Evolutionary conservation across 1,140 invertebrate species (phyloP).

Genomic region (Pissodes strobi): DNA sequence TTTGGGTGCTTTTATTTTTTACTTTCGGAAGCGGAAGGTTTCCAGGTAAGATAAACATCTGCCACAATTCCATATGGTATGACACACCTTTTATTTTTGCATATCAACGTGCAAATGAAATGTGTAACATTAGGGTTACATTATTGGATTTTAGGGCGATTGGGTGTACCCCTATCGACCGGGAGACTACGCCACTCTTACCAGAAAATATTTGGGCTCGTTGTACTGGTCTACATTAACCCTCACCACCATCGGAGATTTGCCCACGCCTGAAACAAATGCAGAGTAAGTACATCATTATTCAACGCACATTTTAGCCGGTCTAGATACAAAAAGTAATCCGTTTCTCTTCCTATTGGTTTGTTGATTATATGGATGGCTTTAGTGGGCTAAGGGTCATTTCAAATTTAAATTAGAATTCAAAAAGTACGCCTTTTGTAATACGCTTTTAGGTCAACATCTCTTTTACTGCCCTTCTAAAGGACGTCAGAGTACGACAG

Average conservation of each 20-base stretch:
- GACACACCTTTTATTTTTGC: background rate
- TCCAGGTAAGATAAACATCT: conserved; percentile 64
- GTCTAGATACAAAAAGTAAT: too few relatives aligned
- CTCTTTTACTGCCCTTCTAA: too few relatives aligned
- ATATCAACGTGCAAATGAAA: background rate
- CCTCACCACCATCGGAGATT: conserved; percentile 93
- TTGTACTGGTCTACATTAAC: conserved; percentile 96
- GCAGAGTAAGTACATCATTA: conserved; percentile 90
- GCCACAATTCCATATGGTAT: background rate
- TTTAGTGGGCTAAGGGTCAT: too few relatives aligned
- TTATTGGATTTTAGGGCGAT: conserved; percentile 64
- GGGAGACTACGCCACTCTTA: conserved; percentile 82
- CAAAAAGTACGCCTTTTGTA: too few relatives aligned
- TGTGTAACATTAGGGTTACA: background rate
- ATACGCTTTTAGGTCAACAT: too few relatives aligned
- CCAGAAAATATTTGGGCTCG: conserved; percentile 90
- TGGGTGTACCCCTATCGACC: conserved; percentile 91
- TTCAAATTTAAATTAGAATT: too few relatives aligned
- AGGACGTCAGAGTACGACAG: too few relatives aligned
- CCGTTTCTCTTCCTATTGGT: too few relatives aligned
- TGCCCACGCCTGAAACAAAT: conserved; percentile 93
- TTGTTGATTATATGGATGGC: too few relatives aligned
- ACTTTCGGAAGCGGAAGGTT: conserved; percentile 88
- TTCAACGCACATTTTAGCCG: background rate
- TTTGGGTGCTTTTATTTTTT: conserved; percentile 97